Evolutionary conservation across 2,113 vertebrate genomes (phyloP).

Genomic region (Cavia porcellus): DNA sequence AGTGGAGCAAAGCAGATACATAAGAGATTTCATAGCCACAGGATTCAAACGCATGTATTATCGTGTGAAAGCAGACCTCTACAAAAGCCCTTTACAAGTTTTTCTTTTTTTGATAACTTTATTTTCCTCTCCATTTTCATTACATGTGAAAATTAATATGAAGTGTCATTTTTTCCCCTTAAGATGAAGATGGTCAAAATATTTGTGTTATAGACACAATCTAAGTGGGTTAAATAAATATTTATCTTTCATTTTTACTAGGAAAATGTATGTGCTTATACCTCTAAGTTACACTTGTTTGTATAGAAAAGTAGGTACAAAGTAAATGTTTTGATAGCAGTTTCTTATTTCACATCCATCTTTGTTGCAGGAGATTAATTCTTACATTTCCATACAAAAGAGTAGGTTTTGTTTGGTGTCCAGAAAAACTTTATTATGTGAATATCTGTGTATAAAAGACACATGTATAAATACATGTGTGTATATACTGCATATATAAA

Average conservation of each 20-base stretch:
- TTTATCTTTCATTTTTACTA: slow-evolving; percentile 19
- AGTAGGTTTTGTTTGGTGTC: neutral
- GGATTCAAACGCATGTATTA: neutral
- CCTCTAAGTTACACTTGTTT: neutral
- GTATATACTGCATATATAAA: neutral
- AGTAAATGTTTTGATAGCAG: slow-evolving; percentile 14
- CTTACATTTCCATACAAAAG: slow-evolving; percentile 9
- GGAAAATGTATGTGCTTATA: neutral
- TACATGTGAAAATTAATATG: neutral
- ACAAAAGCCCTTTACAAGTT: neutral
- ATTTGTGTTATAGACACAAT: neutral
- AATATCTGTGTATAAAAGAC: neutral
- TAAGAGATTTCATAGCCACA: neutral
- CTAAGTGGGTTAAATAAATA: neutral
- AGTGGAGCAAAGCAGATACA: neutral
- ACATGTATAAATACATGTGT: neutral
- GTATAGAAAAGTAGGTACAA: neutral
- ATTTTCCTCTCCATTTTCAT: neutral
- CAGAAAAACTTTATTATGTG: slow-evolving; percentile 1
- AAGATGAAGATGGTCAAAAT: neutral
- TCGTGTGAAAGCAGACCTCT: neutral
- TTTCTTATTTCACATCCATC: slow-evolving; percentile 16
- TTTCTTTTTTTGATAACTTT: slow-evolving; percentile 35
- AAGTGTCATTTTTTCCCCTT: neutral
- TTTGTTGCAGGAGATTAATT: neutral